A percentile compares a stretch with the other conserved stretches of the same genome.
Conservation (phyloP, 2,888 invertebrate genomes). For the Leptopilina drosophilae region DNA sequence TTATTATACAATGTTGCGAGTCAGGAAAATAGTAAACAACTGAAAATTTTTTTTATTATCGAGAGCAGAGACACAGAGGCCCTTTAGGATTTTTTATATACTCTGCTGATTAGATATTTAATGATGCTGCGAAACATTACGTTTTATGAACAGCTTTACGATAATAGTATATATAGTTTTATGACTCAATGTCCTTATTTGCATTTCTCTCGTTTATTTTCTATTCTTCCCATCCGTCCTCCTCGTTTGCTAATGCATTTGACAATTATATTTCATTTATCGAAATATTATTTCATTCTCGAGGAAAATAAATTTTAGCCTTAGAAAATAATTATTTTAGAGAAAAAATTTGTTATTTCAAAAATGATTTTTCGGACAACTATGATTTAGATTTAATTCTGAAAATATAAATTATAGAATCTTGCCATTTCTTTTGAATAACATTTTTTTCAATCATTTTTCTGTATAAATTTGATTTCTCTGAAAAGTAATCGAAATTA, state of each 20-base stretch:
- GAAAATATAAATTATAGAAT: too few relatives aligned
- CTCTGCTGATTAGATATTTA: not conserved
- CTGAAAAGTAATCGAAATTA: too few relatives aligned
- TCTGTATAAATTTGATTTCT: too few relatives aligned
- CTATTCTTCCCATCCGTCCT: not conserved
- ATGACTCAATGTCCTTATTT: conserved; percentile 3
- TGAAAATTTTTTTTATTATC: not conserved
- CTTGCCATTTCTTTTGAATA: too few relatives aligned
- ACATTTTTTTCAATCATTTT: too few relatives aligned
- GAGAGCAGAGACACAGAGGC: not conserved
- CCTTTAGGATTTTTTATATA: not conserved
- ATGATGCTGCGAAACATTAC: conserved; percentile 12
- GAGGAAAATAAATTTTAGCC: too few relatives aligned
- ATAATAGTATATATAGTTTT: conserved; percentile 2
- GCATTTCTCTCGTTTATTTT: conserved; percentile 12
- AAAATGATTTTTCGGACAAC: too few relatives aligned
- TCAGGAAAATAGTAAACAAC: conserved; percentile 1
- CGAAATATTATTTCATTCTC: not conserved
- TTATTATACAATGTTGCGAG: not conserved
- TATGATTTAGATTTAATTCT: too few relatives aligned
- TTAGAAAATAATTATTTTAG: not conserved
- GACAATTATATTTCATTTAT: not conserved
- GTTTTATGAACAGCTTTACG: conserved; percentile 16
- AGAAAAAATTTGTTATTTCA: too few relatives aligned
- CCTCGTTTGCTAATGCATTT: not conserved